These are phyloP conservation scores for Apamea crenata DNA, from an alignment of 2,888 invertebrate species.

Conservation along the genomic window DNA sequence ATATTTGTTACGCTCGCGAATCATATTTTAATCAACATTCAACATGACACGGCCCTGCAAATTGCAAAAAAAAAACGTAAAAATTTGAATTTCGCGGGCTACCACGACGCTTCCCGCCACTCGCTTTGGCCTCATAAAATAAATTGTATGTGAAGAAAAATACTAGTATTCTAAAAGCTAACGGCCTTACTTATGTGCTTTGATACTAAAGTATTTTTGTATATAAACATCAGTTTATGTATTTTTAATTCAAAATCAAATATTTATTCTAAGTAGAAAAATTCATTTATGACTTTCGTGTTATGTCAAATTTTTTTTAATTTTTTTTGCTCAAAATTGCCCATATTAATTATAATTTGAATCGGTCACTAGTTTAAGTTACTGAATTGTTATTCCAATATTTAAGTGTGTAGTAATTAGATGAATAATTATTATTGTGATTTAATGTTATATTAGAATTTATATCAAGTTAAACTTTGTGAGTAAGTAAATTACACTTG, in stretches of 20 bases:
- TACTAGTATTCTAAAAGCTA: conserved; percentile 42
- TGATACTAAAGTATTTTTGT: conserved; percentile 42
- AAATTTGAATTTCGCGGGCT: neutral
- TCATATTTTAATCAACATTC: too few species aligned
- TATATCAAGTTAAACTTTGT: conserved; percentile 62
- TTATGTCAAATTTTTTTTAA: conserved; percentile 15
- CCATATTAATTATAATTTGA: conserved; percentile 50
- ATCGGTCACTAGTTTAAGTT: conserved; percentile 46
- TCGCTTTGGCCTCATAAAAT: conserved; percentile 29
- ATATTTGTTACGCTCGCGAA: too few species aligned
- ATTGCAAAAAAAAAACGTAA: neutral
- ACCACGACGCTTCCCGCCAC: neutral
- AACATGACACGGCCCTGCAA: neutral
- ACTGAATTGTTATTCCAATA: conserved; percentile 64
- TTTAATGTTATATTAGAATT: conserved; percentile 64
- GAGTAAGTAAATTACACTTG: conserved; percentile 39
- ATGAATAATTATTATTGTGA: conserved; percentile 61
- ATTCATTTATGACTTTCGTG: neutral
- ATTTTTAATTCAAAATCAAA: conserved; percentile 9
- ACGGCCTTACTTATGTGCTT: conserved; percentile 57
- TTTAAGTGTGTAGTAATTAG: conserved; percentile 58
- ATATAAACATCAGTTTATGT: neutral
- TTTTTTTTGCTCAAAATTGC: conserved; percentile 63
- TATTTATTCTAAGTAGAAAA: neutral
- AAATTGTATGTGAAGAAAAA: conserved; percentile 16